These are phyloP conservation scores for Sacculina carcini DNA, from an alignment of 2,888 invertebrate species.

Conservation along the genomic window DNA sequence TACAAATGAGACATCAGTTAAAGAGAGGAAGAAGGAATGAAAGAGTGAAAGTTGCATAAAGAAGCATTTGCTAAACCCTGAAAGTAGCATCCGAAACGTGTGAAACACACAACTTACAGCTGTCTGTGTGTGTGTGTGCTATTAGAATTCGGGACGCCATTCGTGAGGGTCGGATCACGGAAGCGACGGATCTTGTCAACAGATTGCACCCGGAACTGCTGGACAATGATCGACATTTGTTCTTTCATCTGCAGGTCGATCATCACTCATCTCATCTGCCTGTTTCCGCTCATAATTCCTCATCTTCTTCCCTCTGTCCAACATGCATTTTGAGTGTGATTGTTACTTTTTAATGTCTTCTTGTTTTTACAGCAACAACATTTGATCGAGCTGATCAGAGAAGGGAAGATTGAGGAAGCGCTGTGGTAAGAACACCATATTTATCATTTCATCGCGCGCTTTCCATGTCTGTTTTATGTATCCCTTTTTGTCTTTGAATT, in stretches of 20 bases:
- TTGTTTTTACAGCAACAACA: conserved; percentile 45
- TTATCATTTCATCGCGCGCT: too few relatives aligned
- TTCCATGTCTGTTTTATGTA: too few relatives aligned
- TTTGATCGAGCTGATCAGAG: conserved; percentile 59
- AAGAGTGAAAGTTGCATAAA: too few relatives aligned
- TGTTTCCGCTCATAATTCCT: too few relatives aligned
- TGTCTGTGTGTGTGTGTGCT: too few relatives aligned
- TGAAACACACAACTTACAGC: too few relatives aligned
- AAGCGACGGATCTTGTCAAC: conserved; percentile 79
- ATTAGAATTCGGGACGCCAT: conserved; percentile 58
- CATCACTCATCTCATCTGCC: not conserved
- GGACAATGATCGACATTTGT: conserved; percentile 80
- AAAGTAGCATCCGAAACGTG: too few relatives aligned
- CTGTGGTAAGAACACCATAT: conserved; percentile 20
- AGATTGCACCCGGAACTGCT: conserved; percentile 76
- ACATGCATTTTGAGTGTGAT: not conserved
- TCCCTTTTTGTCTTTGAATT: too few relatives aligned
- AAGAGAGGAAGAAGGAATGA: too few relatives aligned
- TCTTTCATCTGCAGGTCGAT: conserved; percentile 67
- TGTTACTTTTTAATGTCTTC: too few relatives aligned
- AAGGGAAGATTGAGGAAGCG: conserved; percentile 60
- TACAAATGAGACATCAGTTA: too few relatives aligned
- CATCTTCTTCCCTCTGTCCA: conserved; percentile 4
- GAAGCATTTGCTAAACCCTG: too few relatives aligned
- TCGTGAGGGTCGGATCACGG: conserved; percentile 68